Base-by-base conservation (phyloP, 1,140 invertebrate species). In the Hestina assimilis region DNA sequence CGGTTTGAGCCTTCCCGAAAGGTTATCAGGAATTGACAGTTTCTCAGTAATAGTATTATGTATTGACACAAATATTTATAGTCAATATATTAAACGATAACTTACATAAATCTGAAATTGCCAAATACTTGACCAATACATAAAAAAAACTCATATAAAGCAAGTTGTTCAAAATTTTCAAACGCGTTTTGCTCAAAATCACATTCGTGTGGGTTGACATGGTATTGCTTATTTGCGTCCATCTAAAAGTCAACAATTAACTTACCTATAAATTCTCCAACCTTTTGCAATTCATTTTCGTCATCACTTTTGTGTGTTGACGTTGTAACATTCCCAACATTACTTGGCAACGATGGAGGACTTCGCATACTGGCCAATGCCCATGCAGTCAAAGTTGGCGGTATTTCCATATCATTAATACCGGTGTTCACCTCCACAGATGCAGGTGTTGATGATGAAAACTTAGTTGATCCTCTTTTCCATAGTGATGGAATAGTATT, bases 241-340 rank as follows among this genome's bases (percentile, higher is more conserved):
- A n/a, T n/a, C n/a, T n/a, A n/a, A 21, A 26, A 11, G 11, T 15
- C 46, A 55, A 17, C 3, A 12, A 11, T 6, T 11, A 43, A 66
- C 63, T 72, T 26, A 87, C 85, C 83, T 74, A 62, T 24, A 42
- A 74, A 28, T 70, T 85, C 83, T 19, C 66, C 71, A 20, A 85
- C 79, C 69, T 85, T 85, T 48, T 87, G 80, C 33, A 86, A 33
- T 42, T 88, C 83, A 38, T 88, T 88, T 67, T 88, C 85, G 52
- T 83, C 76, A 9, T 76, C 42, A 54, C 23, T 79, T 56, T 83
- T 87, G 15, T 69, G 74, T 7, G 79, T 63, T 19, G 78, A 70
- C 41, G 31, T 54, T 4, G 74, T 78, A 48, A 21, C 53, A 54
- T 83, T 85, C 2, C 62, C 42, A 12, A 48, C 41, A 26, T 67